Evolutionary conservation across 2,888 invertebrate species (phyloP), one percentile per base, ranked within the genome.

Genomic region (Neocrepidodera transversa): DNA sequence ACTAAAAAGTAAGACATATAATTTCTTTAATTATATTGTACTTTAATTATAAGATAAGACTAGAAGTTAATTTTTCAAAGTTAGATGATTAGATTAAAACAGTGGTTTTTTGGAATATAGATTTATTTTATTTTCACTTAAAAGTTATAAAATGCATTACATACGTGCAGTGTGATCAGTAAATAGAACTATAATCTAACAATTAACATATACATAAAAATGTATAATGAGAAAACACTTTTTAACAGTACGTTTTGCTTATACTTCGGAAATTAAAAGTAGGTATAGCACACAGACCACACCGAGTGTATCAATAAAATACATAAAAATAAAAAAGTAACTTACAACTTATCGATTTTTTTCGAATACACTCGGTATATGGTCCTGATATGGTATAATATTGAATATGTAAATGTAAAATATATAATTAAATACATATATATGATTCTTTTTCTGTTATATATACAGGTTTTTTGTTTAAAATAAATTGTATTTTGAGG

Each of bases 121-220:
- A 65, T 71, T n/a, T n/a, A n/a, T n/a, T 71, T 74, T 67, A 68
- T 68, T 67, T 65, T 73, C 63, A 71, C 72, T 73, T 73, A 74
- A n/a, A 67, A 68, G 63, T 68, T 72, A 53, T 35, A 72, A 69
- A 71, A 76, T 76, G 76, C 76, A 75, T 74, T 75, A 76, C 76
- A 76, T 76, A 76, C 70, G 76, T 76, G 78, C 77, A 74, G 77
- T 76, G 76, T 74, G 72, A 77, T 65, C 64, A 59, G 63, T 74
- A 76, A 56, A 68, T 74, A 76, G 66, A 76, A 72, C 71, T 74
- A 75, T 72, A 62, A 43, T 73, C 73, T 76, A 76, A 76, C 74
- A 76, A 73, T 74, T 75, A 68, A 68, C 66, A 76, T 75, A 71
- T 74, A 73, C 72, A 73, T 74, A 75, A 74, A 71, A 68, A 74